Evolutionary conservation across 2,797 vertebrate genomes (phyloP).

Genomic region (Microctenopoma steveboyesi): DNA sequence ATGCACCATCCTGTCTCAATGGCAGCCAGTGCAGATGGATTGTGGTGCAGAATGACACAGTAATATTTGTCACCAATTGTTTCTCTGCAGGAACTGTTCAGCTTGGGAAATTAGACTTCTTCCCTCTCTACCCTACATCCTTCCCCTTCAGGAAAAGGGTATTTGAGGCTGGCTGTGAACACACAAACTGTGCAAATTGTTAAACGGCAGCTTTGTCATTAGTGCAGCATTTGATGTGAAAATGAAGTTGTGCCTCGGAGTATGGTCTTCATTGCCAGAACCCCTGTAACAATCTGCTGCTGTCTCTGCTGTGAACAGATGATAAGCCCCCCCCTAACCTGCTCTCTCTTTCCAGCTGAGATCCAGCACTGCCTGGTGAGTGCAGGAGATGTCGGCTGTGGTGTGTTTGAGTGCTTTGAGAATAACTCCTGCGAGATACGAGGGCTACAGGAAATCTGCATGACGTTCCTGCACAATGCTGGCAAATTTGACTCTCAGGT

Average conservation of each 20-base stretch:
- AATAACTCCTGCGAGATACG: constrained; percentile 99
- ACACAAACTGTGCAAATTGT: constrained; percentile 49
- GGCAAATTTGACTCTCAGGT: constrained; percentile 99
- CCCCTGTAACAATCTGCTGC: constrained; percentile 47
- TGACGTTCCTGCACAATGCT: constrained; percentile 99
- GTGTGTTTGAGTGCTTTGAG: constrained; percentile 99
- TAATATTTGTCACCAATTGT: constrained; percentile 73
- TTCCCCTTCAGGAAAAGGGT: constrained; percentile 12
- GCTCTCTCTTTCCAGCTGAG: constrained; percentile 86
- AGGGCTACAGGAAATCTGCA: constrained; percentile 98
- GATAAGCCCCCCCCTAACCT: constrained; percentile 69
- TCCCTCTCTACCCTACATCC: constrained; percentile 16
- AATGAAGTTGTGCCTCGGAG: constrained; percentile 52
- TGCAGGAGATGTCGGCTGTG: constrained; percentile 98
- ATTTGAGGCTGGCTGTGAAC: constrained; percentile 34
- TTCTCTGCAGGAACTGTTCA: constrained; percentile 67
- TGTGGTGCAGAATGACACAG: constrained; percentile 79
- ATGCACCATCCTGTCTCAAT: constrained; percentile 76
- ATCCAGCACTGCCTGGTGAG: constrained; percentile 98
- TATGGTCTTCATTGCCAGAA: constrained; percentile 36
- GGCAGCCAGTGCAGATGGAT: constrained; percentile 74
- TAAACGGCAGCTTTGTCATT: constrained; percentile 50
- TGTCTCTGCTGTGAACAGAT: constrained; percentile 60
- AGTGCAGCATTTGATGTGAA: constrained; percentile 35
- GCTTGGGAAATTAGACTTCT: constrained; percentile 58